A percentile compares a stretch with the other conserved stretches of the same genome.
Conservation (phyloP, 2,113 vertebrate genomes). For the Ailuropoda melanoleuca region DNA sequence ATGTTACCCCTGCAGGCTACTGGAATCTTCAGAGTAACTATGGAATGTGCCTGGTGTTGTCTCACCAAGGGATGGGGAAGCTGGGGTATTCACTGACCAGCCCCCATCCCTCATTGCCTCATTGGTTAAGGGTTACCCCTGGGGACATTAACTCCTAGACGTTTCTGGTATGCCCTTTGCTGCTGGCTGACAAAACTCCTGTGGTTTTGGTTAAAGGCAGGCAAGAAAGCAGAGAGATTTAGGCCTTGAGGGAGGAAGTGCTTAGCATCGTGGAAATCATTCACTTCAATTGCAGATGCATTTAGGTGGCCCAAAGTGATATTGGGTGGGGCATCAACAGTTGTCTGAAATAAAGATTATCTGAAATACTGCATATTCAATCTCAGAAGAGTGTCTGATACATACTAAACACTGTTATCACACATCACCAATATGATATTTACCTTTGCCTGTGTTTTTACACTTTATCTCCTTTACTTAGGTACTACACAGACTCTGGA, state of each 20-base stretch:
- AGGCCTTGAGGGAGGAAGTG: not conserved
- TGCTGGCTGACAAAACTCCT: not conserved
- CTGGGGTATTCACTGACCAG: not conserved
- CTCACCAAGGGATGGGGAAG: not conserved
- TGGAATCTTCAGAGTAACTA: not conserved
- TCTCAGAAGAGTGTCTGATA: not conserved
- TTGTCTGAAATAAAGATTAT: not conserved
- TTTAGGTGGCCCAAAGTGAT: not conserved
- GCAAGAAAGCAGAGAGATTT: not conserved
- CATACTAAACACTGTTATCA: not conserved
- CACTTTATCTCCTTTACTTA: not conserved
- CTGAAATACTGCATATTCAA: not conserved
- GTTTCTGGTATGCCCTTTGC: not conserved
- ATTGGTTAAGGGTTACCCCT: not conserved
- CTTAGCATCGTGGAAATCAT: not conserved
- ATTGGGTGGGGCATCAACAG: not conserved
- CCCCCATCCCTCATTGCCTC: not conserved
- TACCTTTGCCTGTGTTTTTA: not conserved
- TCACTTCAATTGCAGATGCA: not conserved
- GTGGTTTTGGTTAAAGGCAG: not conserved
- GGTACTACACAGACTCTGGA: not conserved
- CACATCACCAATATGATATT: not conserved
- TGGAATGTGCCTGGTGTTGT: not conserved
- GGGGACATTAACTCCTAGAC: not conserved
- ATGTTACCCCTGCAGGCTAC: not conserved